These are phyloP conservation scores for Philopedon plagiatum DNA, from an alignment of 2,888 invertebrate genomes.

Conservation along the genomic window DNA sequence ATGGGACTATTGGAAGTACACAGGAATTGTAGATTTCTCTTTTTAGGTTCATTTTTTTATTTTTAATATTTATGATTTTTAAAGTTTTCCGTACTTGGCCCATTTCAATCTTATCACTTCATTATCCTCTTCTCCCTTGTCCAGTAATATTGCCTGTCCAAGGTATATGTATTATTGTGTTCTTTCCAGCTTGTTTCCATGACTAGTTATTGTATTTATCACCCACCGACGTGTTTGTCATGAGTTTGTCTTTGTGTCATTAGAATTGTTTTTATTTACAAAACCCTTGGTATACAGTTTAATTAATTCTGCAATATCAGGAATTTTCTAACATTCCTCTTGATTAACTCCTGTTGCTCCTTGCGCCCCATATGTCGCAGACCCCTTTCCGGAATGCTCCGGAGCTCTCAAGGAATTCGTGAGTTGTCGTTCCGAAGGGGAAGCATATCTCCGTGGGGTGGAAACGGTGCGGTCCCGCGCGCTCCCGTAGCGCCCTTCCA, in stretches of 20 bases:
- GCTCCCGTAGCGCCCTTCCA: conserved; percentile 1
- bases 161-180: no score
- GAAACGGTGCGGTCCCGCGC: not conserved
- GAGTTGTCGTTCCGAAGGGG: conserved; percentile 3
- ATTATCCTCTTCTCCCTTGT: no score
- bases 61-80: no score
- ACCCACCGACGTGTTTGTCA: no score
- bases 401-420: conserved; percentile 7
- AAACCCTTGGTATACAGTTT: not conserved
- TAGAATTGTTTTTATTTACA: no score
- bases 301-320: not conserved
- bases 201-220: no score
- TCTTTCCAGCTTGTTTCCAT: no score
- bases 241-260: no score
- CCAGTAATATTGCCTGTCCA: no score
- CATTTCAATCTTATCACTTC: no score
- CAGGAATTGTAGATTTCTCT: not conserved
- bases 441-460: not conserved
- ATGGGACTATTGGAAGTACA: no score
- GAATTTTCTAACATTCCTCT: not conserved
- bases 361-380: not conserved
- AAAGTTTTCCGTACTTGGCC: no score
- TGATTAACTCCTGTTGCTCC: conserved; percentile 3
- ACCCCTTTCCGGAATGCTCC: not conserved
- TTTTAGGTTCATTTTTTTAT: not conserved